Base-by-base conservation (phyloP, 2,113 vertebrate species). In the Tyto alba region DNA sequence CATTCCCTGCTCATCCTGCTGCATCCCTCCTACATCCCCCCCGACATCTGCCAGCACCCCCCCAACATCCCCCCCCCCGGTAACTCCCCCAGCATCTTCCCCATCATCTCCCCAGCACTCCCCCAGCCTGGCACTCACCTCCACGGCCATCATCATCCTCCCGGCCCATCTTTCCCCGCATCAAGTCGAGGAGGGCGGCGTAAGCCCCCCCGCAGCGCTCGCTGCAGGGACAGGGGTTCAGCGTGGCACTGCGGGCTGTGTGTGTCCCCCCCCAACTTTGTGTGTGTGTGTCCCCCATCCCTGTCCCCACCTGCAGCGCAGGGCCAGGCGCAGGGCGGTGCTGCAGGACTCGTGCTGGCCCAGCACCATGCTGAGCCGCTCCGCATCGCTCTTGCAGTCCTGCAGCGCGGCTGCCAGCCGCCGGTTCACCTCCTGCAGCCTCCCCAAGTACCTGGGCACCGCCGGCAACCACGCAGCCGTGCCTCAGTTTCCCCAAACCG, bases 121-220 rank as follows among this genome's bases (percentile, higher is more conserved):
- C 56, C n/a, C 19, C 7, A 1, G 4, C 4, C 6, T 13, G 10
- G 17, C 81, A 34, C 95, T 85, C 90, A 97, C 95, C 93, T 2
- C 48, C 68, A 3, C 1, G 12, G 16, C 57, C 16, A 11, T 55
- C 17, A 1, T 52, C 78, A 43, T 77, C 73, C 25, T 68, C 88
- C 69, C 53, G 27, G 48, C 92, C 95, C 47, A 69, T 94, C 93
- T 95, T 95, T 16, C 81, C 90, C 20, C 97, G 94, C 38, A 92
- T 69, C 84, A 99, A 97, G 5, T 97, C 96, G 38, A 99, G 97
- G 47, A 99, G 98, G 36, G 97, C 96, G 7, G 96, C 73, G 5
- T 98, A 99, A 16, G 98, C 98, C n/a, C 98, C 98, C 69, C 98
- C 98, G 57, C 98, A 99, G 87, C 97, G 97, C 92, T 99, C 98